A percentile compares a stretch with the other conserved stretches of the same genome.
phyloP scores from a whole-genome alignment of 2,888 invertebrate species.

The Prosopocoilus inquinatus region DNA sequence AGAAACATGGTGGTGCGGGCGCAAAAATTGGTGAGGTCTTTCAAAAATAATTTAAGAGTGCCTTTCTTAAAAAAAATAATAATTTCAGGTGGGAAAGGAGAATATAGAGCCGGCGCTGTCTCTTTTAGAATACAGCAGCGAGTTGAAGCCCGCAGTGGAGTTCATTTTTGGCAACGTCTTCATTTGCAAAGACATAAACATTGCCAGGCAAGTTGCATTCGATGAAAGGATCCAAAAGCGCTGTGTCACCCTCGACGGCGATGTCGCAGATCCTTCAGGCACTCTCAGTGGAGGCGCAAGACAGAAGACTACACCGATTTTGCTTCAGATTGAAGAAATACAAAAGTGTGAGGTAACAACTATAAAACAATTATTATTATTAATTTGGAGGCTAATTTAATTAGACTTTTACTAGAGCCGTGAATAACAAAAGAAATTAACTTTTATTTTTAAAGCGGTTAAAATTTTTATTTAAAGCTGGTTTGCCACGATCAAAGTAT shows the following conservation, averaged over 20 bases:
- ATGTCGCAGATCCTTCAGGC: conserved; percentile 88
- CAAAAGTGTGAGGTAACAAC: conserved; percentile 44
- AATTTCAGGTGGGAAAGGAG: conserved; percentile 67
- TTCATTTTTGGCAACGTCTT: conserved; percentile 86
- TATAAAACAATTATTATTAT: conserved; percentile 8
- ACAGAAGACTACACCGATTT: conserved; percentile 57
- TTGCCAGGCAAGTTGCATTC: conserved; percentile 80
- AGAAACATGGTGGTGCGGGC: conserved; percentile 61
- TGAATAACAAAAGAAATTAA: no score
- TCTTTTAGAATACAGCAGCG: conserved; percentile 68
- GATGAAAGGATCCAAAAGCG: conserved; percentile 65
- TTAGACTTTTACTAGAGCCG: conserved; percentile 24
- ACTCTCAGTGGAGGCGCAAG: conserved; percentile 84
- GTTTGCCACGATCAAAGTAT: no score
- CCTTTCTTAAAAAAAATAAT: neutral
- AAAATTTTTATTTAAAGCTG: no score
- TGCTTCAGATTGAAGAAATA: conserved; percentile 60
- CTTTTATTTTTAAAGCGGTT: no score
- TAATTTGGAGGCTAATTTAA: conserved; percentile 35
- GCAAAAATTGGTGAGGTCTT: conserved; percentile 60
- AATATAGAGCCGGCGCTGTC: conserved; percentile 81
- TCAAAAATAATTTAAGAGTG: neutral
- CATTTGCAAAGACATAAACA: conserved; percentile 77
- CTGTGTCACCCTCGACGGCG: conserved; percentile 88
- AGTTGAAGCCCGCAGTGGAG: conserved; percentile 74